A percentile compares a stretch with the other conserved stretches of the same genome.
Conservation (phyloP, 2,888 invertebrate species). For the Hipparchia semele region DNA sequence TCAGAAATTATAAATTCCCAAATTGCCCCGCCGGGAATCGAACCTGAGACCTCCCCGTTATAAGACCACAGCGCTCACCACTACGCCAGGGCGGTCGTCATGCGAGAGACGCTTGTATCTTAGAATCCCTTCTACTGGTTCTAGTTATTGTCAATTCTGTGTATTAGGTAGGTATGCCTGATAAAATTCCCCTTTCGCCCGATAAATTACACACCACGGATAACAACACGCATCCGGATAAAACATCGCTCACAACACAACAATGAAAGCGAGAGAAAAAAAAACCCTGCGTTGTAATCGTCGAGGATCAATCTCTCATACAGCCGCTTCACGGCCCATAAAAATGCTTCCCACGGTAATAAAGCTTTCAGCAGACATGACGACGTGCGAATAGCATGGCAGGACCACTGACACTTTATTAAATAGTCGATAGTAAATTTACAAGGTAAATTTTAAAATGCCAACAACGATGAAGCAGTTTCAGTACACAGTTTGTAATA, state of each 20-base stretch:
- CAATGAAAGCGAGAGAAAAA: conserved; percentile 18
- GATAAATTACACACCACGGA: neutral
- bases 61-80: no score
- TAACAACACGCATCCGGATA: conserved; percentile 6
- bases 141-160: neutral
- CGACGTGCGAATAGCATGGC: neutral
- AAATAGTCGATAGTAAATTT: no score
- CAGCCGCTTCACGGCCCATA: conserved; percentile 29
- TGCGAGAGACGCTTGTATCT: no score
- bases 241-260: conserved; percentile 13
- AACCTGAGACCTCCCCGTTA: no score
- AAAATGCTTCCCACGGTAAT: conserved; percentile 36
- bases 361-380: conserved; percentile 12
- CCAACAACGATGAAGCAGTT: no score
- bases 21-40: no score
- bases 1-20: no score
- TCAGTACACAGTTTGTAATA: no score
- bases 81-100: no score
- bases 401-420: no score
- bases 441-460: no score
- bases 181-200: neutral
- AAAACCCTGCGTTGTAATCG: conserved; percentile 28
- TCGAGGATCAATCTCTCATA: conserved; percentile 36
- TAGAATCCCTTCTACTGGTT: no score
- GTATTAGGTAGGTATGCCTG: neutral